Conservation (phyloP, 1,140 invertebrate species). For the Caenorhabditis latens region DNA sequence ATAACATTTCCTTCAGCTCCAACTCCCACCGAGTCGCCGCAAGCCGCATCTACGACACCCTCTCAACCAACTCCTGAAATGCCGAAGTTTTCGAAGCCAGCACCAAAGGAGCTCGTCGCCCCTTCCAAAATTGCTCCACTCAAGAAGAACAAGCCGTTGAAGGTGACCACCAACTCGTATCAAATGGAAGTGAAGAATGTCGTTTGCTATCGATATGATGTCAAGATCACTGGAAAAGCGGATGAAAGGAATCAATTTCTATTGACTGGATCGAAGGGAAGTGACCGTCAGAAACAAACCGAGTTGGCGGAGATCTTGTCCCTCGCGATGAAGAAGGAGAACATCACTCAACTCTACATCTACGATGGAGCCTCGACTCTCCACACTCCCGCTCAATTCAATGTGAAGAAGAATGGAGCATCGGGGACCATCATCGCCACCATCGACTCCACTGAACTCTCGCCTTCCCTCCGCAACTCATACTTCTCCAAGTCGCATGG, state of each 20-base stretch:
- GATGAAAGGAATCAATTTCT: neutral
- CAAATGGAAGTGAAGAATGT: neutral
- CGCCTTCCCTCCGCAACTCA: neutral
- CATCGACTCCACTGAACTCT: too few relatives aligned
- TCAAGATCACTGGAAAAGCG: neutral
- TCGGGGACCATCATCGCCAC: too few relatives aligned
- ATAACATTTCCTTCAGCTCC: too few relatives aligned
- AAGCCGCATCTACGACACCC: too few relatives aligned
- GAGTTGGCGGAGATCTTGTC: neutral
- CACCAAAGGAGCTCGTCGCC: too few relatives aligned
- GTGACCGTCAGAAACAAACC: neutral
- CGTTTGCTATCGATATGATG: neutral
- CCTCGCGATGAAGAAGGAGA: neutral
- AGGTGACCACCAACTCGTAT: constrained; percentile 8
- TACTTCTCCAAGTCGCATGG: neutral
- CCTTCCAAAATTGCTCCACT: neutral
- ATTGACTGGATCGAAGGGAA: neutral
- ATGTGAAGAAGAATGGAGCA: too few relatives aligned
- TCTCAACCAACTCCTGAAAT: too few relatives aligned
- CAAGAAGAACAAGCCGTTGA: neutral
- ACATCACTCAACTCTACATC: neutral
- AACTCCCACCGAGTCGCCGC: too few relatives aligned
- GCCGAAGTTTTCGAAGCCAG: too few relatives aligned
- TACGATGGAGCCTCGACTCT: constrained; percentile 15
- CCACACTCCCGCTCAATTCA: neutral